Base-by-base conservation (phyloP, 1,140 invertebrate species). In the Aphaenogaster rudis region DNA sequence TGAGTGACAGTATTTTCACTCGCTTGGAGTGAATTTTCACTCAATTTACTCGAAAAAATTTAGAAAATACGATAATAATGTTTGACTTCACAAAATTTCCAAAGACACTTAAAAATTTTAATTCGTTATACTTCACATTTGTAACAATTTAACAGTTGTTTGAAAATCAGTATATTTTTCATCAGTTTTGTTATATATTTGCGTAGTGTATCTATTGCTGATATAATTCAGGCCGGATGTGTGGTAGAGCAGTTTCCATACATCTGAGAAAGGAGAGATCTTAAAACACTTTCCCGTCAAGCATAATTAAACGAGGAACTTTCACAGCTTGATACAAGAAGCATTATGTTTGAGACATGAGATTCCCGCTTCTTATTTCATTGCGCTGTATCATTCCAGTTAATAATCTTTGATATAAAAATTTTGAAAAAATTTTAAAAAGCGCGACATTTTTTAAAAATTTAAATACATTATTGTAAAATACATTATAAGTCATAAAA, bases 261-360 rank as follows among this genome's bases (percentile, higher is more conserved):
- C 6, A n/a, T 36, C 21, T 39, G 4, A 54, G 13, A 45, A 77
- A 61, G 48, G 42, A 61, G 33, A 76, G 54, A 76, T 76, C 28
- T 36, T 72, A 8, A 21, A 59, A 13, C 52, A 33, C 28, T 36
- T 84, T 84, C 80, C 7, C 9, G 6, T 42, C 45, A 50, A 61
- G 11, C 2, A 50, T 82, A 57, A 57, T 61, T 81, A 61, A 84
- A 76, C 36, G 15, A 17, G 11, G 8, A 48, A 74, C 42, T 74
- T 74, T 82, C 42, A 48, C 67, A 48, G 17, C 7, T 57, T 66
- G 36, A 67, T n/a, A 54, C 7, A 67, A 9, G 15, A 72, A 48
- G 3, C 7, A 33, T 48, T n/a, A 52, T 21, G 0, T 13, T 48
- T 8, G 1, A 45, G 5, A 17, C 15, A 48, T 57, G 9, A 42